Evolutionary conservation across 2,797 vertebrate genomes (phyloP).

Genomic region (Atherinosoma microstoma): DNA sequence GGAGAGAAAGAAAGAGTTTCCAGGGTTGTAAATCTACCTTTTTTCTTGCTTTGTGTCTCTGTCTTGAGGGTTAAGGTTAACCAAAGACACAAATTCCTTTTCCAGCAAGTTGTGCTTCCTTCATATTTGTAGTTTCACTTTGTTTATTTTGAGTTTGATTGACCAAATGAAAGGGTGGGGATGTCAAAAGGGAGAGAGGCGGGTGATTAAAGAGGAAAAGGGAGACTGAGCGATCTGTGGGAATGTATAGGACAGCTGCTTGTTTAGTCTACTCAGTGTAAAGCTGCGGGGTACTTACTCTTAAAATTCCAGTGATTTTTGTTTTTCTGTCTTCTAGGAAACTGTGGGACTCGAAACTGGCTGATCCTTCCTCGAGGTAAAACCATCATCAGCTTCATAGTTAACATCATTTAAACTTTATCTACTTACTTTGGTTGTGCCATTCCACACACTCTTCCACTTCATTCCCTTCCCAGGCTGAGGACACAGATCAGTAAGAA

Average conservation of each 20-base stretch:
- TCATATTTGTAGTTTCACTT: constrained; percentile 34
- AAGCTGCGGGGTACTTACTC: constrained; percentile 23
- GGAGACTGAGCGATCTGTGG: constrained; percentile 9
- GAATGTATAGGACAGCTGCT: constrained; percentile 11
- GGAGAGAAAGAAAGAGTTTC: constrained; percentile 21
- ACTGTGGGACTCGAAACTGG: constrained; percentile 92
- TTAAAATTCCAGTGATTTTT: background rate
- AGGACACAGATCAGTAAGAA: constrained; percentile 87
- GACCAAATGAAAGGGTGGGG: constrained; percentile 18
- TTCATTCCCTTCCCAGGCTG: constrained; percentile 76
- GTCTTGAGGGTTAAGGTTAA: constrained; percentile 33
- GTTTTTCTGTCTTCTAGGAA: constrained; percentile 84
- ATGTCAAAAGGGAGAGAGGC: constrained; percentile 12
- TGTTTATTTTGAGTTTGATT: constrained; percentile 37
- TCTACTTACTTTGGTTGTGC: background rate
- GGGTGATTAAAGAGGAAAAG: constrained; percentile 22
- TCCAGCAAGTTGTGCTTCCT: constrained; percentile 27
- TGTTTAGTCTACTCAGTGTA: constrained; percentile 51
- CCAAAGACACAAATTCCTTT: constrained; percentile 21
- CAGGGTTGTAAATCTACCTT: constrained; percentile 25
- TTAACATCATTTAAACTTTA: background rate
- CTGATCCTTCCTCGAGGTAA: constrained; percentile 91
- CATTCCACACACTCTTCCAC: constrained; percentile 5
- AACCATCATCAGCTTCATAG: background rate
- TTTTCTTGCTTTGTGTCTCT: constrained; percentile 9